phyloP scores from a whole-genome alignment of 2,888 invertebrate species.

The Oeneis ivallda region DNA sequence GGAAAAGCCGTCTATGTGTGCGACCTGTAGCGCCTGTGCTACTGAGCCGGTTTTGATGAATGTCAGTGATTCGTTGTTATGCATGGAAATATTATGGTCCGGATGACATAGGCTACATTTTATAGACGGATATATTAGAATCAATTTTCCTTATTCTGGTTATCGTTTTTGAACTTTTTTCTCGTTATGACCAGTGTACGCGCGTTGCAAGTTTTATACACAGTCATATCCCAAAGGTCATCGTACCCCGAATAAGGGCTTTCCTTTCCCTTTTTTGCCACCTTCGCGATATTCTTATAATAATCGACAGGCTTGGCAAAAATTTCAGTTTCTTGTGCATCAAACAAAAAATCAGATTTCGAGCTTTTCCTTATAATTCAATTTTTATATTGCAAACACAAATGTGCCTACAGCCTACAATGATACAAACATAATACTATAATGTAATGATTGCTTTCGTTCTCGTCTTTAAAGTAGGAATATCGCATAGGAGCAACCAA shows the following conservation, averaged over 20 bases:
- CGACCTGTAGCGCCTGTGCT: no score
- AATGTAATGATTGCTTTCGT: neutral
- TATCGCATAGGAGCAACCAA: neutral
- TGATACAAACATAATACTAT: neutral
- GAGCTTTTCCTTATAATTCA: no score
- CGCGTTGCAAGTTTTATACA: constrained; percentile 45
- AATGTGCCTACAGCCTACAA: neutral
- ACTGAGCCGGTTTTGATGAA: no score
- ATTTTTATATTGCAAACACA: no score
- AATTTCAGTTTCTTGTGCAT: neutral
- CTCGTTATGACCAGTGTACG: constrained; percentile 18
- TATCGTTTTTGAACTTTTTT: no score
- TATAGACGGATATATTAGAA: no score
- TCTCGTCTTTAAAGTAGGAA: neutral
- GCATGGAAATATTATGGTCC: no score
- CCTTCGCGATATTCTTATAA: neutral
- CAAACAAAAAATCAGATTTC: neutral
- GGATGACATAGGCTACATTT: no score
- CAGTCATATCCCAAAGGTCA: constrained; percentile 48
- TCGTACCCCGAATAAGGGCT: constrained; percentile 56
- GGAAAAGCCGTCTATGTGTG: no score
- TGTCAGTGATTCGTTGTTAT: no score
- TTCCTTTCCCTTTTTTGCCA: constrained; percentile 52
- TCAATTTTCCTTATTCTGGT: no score
- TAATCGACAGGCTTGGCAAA: neutral